These are phyloP conservation scores for Petrocephalus sullivani DNA, from an alignment of 2,797 vertebrate species.

Conservation along the genomic window DNA sequence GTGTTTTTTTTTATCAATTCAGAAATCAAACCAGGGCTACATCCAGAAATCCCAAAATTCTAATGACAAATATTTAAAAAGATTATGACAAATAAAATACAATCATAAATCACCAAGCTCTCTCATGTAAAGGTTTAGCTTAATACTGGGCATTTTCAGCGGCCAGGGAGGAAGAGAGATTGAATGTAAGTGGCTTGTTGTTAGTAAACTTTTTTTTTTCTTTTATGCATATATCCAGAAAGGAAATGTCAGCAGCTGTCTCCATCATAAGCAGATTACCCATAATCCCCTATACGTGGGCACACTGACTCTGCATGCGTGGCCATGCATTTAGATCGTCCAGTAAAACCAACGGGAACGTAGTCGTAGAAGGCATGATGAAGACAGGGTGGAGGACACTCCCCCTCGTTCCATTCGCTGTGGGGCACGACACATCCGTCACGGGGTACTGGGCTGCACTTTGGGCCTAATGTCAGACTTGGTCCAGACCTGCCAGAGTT, in stretches of 20 bases:
- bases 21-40: neutral
- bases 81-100: neutral
- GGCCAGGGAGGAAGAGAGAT: neutral
- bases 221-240: neutral
- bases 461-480: constrained; percentile 46
- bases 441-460: neutral
- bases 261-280: constrained; percentile 6
- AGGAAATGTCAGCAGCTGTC: neutral
- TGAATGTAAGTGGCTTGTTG: constrained; percentile 7
- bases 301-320: neutral
- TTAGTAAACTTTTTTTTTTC: neutral
- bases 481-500: constrained; percentile 42
- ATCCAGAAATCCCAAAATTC: neutral
- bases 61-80: neutral
- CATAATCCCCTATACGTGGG: neutral
- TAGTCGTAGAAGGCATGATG: neutral
- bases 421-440: neutral
- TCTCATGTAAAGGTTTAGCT: constrained; percentile 2
- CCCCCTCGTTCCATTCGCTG: neutral
- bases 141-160: neutral
- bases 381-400: neutral
- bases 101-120: neutral
- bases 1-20: neutral
- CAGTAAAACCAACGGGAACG: neutral
- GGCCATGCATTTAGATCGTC: neutral